These are phyloP conservation scores for Ciona savignyi DNA, from an alignment of 23 tunicate genomes.

Conservation along the genomic window DNA sequence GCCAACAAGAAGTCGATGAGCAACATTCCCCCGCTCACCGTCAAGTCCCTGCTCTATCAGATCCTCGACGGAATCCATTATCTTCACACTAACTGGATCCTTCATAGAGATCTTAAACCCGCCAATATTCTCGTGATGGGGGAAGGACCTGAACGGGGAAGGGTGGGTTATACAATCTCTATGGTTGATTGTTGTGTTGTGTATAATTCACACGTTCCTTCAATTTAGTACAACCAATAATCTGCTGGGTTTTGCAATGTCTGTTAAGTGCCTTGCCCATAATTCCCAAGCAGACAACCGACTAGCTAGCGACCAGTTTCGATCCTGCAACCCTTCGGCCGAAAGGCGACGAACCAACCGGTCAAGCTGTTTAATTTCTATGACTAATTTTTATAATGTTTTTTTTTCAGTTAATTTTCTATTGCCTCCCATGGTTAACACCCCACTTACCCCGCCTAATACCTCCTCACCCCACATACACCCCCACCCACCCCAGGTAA, in stretches of 20 bases:
- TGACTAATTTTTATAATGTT: too few relatives aligned
- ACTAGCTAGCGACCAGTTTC: conserved; percentile 83
- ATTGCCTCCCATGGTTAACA: too few relatives aligned
- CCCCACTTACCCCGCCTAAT: too few relatives aligned
- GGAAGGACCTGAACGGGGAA: conserved; percentile 96
- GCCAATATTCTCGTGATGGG: conserved; percentile 99
- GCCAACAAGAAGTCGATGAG: conserved; percentile 56
- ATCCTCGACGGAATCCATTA: conserved; percentile 96
- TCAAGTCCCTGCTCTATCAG: conserved; percentile 89
- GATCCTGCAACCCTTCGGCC: conserved; percentile 93
- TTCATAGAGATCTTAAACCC: conserved; percentile 95
- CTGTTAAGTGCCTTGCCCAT: conserved; percentile 81
- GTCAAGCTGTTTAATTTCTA: too few relatives aligned
- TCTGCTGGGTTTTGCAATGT: conserved; percentile 47
- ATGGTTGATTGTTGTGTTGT: conserved; percentile 46
- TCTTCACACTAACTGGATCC: conserved; percentile 93
- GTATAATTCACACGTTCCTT: conserved; percentile 84
- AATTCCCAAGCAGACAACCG: conserved; percentile 89
- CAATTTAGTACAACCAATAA: conserved; percentile 79
- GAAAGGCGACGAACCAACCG: too few relatives aligned
- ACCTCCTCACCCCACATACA: too few relatives aligned
- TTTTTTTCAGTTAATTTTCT: too few relatives aligned
- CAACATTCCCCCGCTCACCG: conserved; percentile 86
- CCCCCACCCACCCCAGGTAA: conserved; percentile 40
- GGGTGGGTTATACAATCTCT: conserved; percentile 32